Base-by-base conservation (phyloP, 2,113 vertebrate genomes). In the Narcine bancroftii region DNA sequence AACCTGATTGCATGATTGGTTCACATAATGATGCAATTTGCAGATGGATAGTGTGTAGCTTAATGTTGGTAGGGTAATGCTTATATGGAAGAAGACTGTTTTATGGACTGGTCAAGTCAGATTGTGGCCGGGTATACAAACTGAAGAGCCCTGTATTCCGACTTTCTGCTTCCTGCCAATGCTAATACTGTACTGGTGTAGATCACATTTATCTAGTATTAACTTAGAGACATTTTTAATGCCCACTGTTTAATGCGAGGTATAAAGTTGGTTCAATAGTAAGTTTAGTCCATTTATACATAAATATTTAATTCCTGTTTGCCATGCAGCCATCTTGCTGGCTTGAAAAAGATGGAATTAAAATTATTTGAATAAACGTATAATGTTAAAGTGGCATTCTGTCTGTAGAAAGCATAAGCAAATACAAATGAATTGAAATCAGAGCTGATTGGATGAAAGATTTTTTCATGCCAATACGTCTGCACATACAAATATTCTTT, bases 381-480 rank as follows among this genome's bases (percentile, higher is more conserved):
- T 39, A 89, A 66, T 65, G 21, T n/a, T 19, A 89, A 89, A 89
- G 42, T n/a, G 63, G 63, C 65, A 56, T 89, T 89, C 24, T 89
- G 56, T 65, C 56, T 36, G 39, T 42, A 60, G 56, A 66, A 66
- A 63, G 94, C 95, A 95, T 96, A 96, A 96, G 93, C 1, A 79
- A 95, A 96, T 96, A 96, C 96, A 96, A 96, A 96, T 96, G 96
- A 96, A 95, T 95, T 97, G 96, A 97, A 96, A 95, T 97, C 96
- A 96, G 94, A 92, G 94, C 96, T 96, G 96, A 96, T 96, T 96
- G 94, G 93, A 92, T 65, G 53, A 65, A 89, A 89, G 85, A 89
- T 42, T 65, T 89, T 60, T 89, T n/a, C 42, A 89, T 89, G 65
- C 60, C 85, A 89, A 89, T 19, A 89, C 24, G 85, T 56, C 85